phyloP scores from a whole-genome alignment of 2,888 invertebrate genomes.

The Drosophila mimetica region DNA sequence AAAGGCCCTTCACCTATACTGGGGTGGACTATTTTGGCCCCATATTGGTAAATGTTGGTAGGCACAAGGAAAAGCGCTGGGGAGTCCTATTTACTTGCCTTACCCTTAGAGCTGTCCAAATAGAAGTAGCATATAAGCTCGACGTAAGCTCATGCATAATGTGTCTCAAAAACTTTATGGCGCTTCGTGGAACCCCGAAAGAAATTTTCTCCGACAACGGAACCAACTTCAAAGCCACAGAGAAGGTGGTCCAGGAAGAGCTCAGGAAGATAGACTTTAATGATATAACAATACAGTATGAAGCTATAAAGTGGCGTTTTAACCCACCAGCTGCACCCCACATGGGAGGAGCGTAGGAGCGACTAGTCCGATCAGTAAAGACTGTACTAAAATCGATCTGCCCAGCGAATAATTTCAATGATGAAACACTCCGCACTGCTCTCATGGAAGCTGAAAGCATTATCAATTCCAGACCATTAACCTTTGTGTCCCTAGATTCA shows the following conservation, averaged over 20 bases:
- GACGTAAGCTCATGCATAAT: slow-evolving; percentile 1
- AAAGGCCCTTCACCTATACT: neutral
- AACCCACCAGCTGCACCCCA: no score
- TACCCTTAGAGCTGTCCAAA: no score
- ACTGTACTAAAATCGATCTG: no score
- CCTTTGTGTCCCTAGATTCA: no score
- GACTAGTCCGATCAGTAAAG: no score
- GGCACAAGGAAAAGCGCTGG: neutral
- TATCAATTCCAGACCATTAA: no score
- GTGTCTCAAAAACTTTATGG: neutral
- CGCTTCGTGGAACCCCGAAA: neutral
- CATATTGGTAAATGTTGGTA: neutral
- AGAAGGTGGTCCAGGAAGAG: neutral
- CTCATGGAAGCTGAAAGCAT: no score
- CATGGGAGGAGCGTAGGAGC: no score
- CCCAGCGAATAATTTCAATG: no score
- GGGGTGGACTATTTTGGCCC: neutral
- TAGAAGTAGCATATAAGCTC: neutral
- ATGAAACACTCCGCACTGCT: no score
- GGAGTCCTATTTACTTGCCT: neutral
- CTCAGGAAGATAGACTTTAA: neutral
- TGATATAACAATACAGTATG: neutral
- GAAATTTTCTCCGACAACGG: slow-evolving; percentile 1
- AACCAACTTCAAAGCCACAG: slow-evolving; percentile 1
- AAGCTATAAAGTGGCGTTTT: neutral